phyloP scores from a whole-genome alignment of 2,797 vertebrate genomes.

The Somateria mollissima region DNA sequence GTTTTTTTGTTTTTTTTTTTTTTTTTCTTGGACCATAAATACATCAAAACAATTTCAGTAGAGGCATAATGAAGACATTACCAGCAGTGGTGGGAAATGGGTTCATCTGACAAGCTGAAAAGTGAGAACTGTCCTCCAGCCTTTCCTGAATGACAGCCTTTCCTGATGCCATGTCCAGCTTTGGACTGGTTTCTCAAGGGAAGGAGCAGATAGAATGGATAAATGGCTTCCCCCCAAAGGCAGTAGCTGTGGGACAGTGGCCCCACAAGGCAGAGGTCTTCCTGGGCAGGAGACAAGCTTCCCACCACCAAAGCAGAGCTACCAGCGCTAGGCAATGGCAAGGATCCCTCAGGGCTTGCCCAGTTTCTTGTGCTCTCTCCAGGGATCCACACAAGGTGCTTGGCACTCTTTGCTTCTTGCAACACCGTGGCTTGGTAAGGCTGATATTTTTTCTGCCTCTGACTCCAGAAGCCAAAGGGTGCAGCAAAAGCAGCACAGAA shows the following conservation, averaged over 20 bases:
- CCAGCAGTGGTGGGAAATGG: background rate
- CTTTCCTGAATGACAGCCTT: background rate
- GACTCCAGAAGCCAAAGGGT: background rate
- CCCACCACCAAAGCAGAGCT: rapidly evolving
- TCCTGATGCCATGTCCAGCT: background rate
- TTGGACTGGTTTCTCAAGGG: background rate
- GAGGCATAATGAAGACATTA: conserved; percentile 37
- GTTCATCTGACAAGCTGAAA: background rate
- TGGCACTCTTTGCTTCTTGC: background rate
- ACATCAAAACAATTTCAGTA: conserved; percentile 48
- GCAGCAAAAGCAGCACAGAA: background rate
- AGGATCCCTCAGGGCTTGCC: background rate
- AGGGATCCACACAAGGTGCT: background rate
- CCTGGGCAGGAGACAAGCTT: background rate
- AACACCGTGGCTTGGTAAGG: background rate
- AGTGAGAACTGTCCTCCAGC: background rate
- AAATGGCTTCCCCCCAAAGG: background rate
- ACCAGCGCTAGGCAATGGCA: rapidly evolving
- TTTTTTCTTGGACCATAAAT: conserved; percentile 35
- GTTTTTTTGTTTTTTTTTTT: background rate
- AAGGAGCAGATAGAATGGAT: background rate
- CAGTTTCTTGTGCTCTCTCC: background rate
- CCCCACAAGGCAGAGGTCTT: background rate
- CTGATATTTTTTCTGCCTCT: background rate
- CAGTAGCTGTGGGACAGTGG: rapidly evolving